Conservation (phyloP, 2,113 vertebrate species). For the Protobothrops flavoviridis region DNA sequence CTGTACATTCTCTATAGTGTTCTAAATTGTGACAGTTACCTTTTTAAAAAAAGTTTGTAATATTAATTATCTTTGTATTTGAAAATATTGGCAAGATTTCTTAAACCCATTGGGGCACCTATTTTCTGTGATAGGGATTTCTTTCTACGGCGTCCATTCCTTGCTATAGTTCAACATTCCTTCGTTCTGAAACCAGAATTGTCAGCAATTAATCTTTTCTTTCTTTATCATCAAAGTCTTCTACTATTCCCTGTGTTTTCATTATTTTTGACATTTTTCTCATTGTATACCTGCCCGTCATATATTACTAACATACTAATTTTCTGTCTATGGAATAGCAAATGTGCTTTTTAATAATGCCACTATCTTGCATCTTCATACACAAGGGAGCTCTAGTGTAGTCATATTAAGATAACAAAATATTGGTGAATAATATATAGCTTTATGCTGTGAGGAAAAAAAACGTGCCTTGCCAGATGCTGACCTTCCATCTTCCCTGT, state of each 20-base stretch:
- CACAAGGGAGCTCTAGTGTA: background rate
- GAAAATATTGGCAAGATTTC: background rate
- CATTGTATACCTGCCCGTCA: background rate
- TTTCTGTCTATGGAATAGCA: background rate
- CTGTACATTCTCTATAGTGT: background rate
- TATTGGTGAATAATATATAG: background rate
- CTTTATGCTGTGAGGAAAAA: background rate
- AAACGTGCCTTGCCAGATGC: background rate
- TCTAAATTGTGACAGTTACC: background rate
- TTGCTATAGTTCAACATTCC: background rate
- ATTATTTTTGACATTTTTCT: background rate
- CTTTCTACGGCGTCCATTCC: background rate
- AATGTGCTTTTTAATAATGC: background rate
- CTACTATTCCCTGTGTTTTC: background rate
- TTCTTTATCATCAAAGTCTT: background rate
- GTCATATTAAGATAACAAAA: background rate
- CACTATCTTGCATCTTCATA: background rate
- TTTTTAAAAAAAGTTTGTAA: background rate
- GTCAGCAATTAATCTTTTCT: background rate
- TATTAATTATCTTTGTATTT: background rate
- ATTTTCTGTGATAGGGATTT: background rate
- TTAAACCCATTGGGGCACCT: background rate
- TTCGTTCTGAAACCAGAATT: background rate
- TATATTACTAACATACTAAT: background rate
- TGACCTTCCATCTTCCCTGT: background rate